Base-by-base conservation (phyloP, 2,113 vertebrate genomes). In the Myodes glareolus region DNA sequence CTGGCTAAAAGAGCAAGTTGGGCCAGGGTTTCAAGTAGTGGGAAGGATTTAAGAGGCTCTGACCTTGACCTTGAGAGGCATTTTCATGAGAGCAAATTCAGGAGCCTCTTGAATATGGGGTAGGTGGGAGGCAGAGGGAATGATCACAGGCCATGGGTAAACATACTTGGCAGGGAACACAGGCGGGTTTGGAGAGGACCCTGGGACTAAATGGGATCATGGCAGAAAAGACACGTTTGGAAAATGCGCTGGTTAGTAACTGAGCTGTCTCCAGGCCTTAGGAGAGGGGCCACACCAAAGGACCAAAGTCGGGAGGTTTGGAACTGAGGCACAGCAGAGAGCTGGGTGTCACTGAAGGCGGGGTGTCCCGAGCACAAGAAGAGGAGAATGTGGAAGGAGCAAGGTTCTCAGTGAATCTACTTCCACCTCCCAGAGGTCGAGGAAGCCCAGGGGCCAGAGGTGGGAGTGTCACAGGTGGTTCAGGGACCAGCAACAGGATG, bases 161-260 rank as follows among this genome's bases (percentile, higher is more conserved):
- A 39, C 45, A 13, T 10, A 33, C 3, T 21, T 33, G 65, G 16
- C 58, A 7, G 25, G n/a, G 58, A 25, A 0, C 1, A 0, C 6
- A 7, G 29, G 27, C 21, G 12, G 16, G 33, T 11, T 5, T 42
- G 47, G 89, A 78, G 52, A 95, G 47, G 52, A 8, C 12, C 50
- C 4, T 58, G 82, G 14, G 19, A 29, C 10, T 80, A n/a, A 16
- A 47, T 27, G 3, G 13, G 72, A n/a, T 65, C 4, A 8, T 47
- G 19, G 55, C 39, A 25, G 11, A 76, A 21, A 82, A 70, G 25
- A 29, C 5, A 36, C 1, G 17, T 50, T 85, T 88, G 12, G 39
- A 21, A 77, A 65, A 36, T 76, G 65, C 31, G 21, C 13, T 67
- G 52, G 67, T 72, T 76, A 33, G 11, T 45, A 6, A 2, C 67